These are phyloP conservation scores for Portunus trituberculatus DNA, from an alignment of 1,140 invertebrate genomes.

Conservation along the genomic window DNA sequence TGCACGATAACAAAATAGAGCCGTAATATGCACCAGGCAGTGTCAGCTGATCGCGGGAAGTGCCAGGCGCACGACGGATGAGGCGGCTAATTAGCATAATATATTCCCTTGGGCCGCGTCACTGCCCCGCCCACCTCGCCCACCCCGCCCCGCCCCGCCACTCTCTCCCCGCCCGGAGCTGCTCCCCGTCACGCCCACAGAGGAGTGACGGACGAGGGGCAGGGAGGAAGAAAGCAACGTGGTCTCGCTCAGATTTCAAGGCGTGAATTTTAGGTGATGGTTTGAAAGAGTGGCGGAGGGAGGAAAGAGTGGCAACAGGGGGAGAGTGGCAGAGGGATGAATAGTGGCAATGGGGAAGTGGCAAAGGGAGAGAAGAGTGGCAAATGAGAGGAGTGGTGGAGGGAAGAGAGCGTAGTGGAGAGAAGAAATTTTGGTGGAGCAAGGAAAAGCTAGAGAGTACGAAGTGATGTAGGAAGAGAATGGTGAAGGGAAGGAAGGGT, in stretches of 20 bases:
- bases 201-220: background rate
- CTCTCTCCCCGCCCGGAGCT: background rate
- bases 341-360: background rate
- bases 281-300: background rate
- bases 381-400: background rate
- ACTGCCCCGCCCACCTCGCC: background rate
- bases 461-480: background rate
- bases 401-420: too few species aligned
- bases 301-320: background rate
- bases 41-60: conserved; percentile 56
- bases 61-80: conserved; percentile 59
- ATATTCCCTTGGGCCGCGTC: conserved; percentile 46
- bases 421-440: background rate
- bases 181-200: background rate
- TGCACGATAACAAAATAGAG: conserved; percentile 53
- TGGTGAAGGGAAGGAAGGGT: background rate
- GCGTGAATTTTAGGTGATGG: background rate
- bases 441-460: background rate
- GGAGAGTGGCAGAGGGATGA: background rate
- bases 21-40: conserved; percentile 50
- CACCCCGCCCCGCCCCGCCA: conserved; percentile 3
- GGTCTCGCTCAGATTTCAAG: conserved; percentile 14
- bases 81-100: conserved; percentile 72
- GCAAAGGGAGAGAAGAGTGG: background rate
- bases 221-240: conserved; percentile 10